A percentile compares a stretch with the other conserved stretches of the same genome.
These are phyloP conservation scores for Acanthiza pusilla DNA, from an alignment of 2,797 vertebrate species.

Conservation along the genomic window DNA sequence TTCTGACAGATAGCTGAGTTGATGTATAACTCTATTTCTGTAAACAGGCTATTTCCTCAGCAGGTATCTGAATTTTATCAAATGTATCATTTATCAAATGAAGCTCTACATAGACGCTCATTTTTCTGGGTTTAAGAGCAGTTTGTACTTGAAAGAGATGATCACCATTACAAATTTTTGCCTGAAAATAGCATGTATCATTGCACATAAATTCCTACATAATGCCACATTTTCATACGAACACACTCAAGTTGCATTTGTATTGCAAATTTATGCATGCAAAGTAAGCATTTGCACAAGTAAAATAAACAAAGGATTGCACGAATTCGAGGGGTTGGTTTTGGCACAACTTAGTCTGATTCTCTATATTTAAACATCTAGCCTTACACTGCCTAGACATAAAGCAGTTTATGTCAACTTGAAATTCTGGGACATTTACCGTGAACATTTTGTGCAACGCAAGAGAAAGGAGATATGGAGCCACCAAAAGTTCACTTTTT, in stretches of 20 bases:
- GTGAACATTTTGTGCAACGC: not conserved
- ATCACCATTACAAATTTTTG: not conserved
- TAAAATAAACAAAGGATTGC: not conserved
- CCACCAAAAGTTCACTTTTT: not conserved
- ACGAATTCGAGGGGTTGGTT: not conserved
- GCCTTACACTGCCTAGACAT: not conserved
- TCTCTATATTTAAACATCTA: not conserved
- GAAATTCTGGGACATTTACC: not conserved
- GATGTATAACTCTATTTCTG: slow-evolving; percentile 56
- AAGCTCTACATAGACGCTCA: not conserved
- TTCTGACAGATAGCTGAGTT: slow-evolving; percentile 30
- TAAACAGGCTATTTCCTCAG: slow-evolving; percentile 53
- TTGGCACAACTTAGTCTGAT: not conserved
- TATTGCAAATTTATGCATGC: slow-evolving; percentile 39
- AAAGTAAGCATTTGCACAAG: slow-evolving; percentile 24
- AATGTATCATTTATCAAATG: slow-evolving; percentile 45
- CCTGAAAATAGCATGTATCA: not conserved
- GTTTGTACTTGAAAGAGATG: not conserved
- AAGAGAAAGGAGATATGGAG: not conserved
- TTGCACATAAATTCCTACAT: slow-evolving; percentile 3
- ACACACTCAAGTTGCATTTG: not conserved
- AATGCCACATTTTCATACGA: slow-evolving; percentile 26
- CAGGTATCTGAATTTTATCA: slow-evolving; percentile 44
- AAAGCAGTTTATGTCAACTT: not conserved
- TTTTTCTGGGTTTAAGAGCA: slow-evolving; percentile 25